These are phyloP conservation scores for Catharus fuscescens DNA, from an alignment of 2,113 vertebrate species.

Conservation along the genomic window DNA sequence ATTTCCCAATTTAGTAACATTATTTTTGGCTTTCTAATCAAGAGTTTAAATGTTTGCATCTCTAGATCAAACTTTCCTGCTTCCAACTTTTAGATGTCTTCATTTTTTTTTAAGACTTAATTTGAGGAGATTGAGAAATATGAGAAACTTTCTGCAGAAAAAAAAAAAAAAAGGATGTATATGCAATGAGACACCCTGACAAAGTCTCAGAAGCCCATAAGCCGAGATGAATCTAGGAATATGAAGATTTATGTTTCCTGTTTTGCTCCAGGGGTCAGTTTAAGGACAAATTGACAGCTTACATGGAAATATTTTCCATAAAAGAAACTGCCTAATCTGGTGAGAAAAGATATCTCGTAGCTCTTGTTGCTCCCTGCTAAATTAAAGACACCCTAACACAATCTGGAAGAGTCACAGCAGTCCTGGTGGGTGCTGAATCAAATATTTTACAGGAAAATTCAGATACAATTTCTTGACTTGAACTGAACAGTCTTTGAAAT, in stretches of 20 bases:
- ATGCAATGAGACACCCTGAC: not conserved
- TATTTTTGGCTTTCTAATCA: not conserved
- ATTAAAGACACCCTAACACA: not conserved
- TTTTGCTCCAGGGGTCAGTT: not conserved
- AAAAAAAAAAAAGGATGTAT: not conserved
- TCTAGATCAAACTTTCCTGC: not conserved
- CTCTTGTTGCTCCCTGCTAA: not conserved
- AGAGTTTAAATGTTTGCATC: not conserved
- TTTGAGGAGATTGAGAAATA: not conserved
- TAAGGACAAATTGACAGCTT: not conserved
- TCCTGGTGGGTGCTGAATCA: not conserved
- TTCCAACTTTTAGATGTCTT: not conserved
- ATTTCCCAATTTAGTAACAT: not conserved
- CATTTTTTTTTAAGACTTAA: not conserved
- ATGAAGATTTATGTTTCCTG: not conserved
- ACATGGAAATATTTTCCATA: not conserved
- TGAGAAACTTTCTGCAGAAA: not conserved
- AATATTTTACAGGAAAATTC: not conserved
- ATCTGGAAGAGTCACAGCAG: not conserved
- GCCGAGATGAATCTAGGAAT: not conserved
- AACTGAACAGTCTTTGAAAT: not conserved
- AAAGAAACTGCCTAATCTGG: not conserved
- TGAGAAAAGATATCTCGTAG: not conserved
- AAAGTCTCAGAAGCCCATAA: not conserved
- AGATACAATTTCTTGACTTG: not conserved